Conservation (phyloP, 2,888 invertebrate genomes). For the Tipula confusa region DNA sequence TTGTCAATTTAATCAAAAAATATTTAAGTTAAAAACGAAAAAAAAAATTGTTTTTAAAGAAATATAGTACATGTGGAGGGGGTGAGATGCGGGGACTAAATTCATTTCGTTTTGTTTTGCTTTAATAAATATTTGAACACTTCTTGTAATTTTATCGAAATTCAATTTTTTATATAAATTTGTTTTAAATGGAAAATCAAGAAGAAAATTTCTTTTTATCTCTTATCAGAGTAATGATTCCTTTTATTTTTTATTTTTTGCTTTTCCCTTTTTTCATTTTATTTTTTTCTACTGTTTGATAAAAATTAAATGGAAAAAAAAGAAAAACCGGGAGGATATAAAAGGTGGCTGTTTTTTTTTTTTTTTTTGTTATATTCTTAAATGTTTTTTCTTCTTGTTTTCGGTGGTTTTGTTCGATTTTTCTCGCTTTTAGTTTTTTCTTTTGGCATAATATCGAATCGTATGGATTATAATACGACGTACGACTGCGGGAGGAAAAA, state of each 20-base stretch:
- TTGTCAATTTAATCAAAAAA: constrained; percentile 12
- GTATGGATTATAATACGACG: not conserved
- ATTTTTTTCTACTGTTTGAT: not conserved
- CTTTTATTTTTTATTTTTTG: not conserved
- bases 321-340: not conserved
- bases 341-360: not conserved
- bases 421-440: not conserved
- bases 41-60: not conserved
- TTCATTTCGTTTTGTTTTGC: not conserved
- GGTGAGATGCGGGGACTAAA: not conserved
- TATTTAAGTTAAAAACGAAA: not conserved
- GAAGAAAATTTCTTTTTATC: not conserved
- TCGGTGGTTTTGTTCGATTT: not conserved
- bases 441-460: not conserved
- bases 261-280: not conserved
- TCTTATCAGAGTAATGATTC: not conserved
- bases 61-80: not conserved
- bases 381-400: not conserved
- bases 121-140: constrained; percentile 30
- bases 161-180: not conserved
- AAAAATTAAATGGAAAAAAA: not conserved
- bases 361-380: not conserved
- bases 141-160: constrained; percentile 29
- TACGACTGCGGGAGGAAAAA: not conserved
- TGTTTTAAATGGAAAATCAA: not conserved